Evolutionary conservation across 2,888 invertebrate species (phyloP), one percentile per base, ranked within the genome.

Genomic region (Cantharis flavilabris): DNA sequence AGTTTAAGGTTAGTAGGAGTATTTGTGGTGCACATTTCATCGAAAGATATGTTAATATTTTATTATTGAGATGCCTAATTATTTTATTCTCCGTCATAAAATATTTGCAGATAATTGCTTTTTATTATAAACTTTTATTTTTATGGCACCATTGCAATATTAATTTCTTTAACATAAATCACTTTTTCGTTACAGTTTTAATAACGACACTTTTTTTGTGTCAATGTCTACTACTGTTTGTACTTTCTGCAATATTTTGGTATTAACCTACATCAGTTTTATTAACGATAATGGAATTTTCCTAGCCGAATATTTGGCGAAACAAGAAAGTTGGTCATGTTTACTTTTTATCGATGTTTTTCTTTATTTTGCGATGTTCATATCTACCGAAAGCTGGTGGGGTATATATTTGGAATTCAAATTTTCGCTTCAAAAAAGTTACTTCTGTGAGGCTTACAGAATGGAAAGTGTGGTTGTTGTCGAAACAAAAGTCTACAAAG

Each of bases 1-100:
- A 71, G 73, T 78, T 78, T 76, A 76, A 78, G 78, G 78, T 78
- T 78, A 76, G 76, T 76, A 78, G 76, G 78, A 76, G 73, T 74
- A 70, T 76, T 62, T 70, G 75, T 18, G 64, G 14, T 69, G 65
- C 26, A 26, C 3, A 67, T 23, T 67, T 23, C 26, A 67, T 26
- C 65, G 23, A 7, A n/a, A n/a, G 14, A 23, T 26, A 23, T 23
- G 23, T 67, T 10, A n/a, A 67, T 67, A 20, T 67, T 67, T 67
- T 67, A 67, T 67, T 67, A n/a, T 49, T 2, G 2, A 49, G n/a
- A 49, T 49, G 49, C 49, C n/a, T 49, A 49, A 49, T 49, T 26
- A 26, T 26, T 49, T 49, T 49, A 49, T 49, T 49, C n/a, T 49
- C n/a, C 9, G 49, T n/a, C 49, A 49, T 49, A 49, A 49, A 49